Conservation (phyloP, 2,113 vertebrate species). For the Albula goreensis region DNA sequence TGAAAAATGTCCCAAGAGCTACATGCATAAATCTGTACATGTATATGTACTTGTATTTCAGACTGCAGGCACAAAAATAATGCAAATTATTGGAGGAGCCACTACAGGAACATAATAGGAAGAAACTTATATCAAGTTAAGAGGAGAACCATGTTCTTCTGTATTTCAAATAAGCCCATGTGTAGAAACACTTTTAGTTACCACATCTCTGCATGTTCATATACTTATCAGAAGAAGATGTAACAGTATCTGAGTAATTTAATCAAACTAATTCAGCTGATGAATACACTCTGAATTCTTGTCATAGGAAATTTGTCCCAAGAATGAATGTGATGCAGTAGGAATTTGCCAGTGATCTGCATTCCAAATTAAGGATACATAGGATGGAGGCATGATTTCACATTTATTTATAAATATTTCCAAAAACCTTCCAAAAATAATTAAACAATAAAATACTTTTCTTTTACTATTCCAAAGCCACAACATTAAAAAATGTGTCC, state of each 20-base stretch:
- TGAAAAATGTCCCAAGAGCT: too few species aligned
- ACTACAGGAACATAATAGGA: constrained; percentile 83
- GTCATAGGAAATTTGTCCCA: constrained; percentile 67
- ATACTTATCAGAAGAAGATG: constrained; percentile 90
- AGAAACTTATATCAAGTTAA: constrained; percentile 74
- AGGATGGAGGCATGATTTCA: background rate
- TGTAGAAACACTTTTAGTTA: constrained; percentile 84
- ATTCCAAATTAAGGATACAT: background rate
- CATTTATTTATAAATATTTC: background rate
- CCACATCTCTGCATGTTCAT: constrained; percentile 85
- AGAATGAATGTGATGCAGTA: background rate
- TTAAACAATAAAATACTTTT: background rate
- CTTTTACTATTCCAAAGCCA: background rate
- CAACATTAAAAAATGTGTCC: background rate
- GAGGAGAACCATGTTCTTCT: constrained; percentile 56
- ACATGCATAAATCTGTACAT: too few species aligned
- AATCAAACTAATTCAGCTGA: constrained; percentile 89
- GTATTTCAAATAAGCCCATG: constrained; percentile 58
- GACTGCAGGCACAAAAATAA: background rate
- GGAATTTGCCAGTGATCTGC: background rate
- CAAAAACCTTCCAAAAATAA: background rate
- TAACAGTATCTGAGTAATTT: constrained; percentile 84
- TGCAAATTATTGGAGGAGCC: constrained; percentile 62
- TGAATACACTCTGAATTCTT: constrained; percentile 77
- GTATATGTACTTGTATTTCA: background rate